Evolutionary conservation across 2,797 vertebrate genomes (phyloP).

Genomic region (Rhinichthys osculus): DNA sequence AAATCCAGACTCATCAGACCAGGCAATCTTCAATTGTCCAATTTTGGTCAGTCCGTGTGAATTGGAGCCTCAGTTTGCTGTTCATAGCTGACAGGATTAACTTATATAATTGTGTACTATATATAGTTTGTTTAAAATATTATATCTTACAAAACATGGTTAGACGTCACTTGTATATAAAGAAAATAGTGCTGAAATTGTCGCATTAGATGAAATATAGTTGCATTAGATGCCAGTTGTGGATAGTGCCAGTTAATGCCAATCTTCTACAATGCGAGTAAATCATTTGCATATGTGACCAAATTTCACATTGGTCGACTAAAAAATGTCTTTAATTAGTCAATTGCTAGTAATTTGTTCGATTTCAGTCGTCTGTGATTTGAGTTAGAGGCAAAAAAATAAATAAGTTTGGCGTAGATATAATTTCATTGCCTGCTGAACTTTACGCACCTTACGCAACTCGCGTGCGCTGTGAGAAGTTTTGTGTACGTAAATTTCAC

Average conservation of each 20-base stretch:
- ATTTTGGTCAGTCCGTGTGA: not conserved
- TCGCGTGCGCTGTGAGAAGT: too few relatives aligned
- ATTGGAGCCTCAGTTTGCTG: not conserved
- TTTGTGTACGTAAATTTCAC: too few relatives aligned
- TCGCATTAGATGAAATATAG: not conserved
- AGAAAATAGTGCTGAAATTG: not conserved
- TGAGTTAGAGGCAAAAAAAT: too few relatives aligned
- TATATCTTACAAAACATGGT: not conserved
- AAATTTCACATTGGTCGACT: too few relatives aligned
- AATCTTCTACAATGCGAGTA: too few relatives aligned
- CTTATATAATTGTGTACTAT: not conserved
- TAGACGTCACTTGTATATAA: not conserved
- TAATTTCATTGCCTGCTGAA: too few relatives aligned
- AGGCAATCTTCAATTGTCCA: not conserved
- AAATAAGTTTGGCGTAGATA: too few relatives aligned
- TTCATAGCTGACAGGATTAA: not conserved
- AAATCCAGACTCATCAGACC: not conserved
- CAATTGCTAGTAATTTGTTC: too few relatives aligned
- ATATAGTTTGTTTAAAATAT: not conserved
- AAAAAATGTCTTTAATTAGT: too few relatives aligned
- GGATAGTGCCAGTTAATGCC: not conserved
- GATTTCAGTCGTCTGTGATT: too few relatives aligned
- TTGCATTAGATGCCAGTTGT: not conserved
- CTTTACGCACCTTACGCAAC: too few relatives aligned
- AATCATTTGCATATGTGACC: too few relatives aligned